Percentiles rank a stretch among this genome's conserved stretches.
Conservation (phyloP, 1,140 invertebrate species). For the Neoseiulus cucumeris region DNA sequence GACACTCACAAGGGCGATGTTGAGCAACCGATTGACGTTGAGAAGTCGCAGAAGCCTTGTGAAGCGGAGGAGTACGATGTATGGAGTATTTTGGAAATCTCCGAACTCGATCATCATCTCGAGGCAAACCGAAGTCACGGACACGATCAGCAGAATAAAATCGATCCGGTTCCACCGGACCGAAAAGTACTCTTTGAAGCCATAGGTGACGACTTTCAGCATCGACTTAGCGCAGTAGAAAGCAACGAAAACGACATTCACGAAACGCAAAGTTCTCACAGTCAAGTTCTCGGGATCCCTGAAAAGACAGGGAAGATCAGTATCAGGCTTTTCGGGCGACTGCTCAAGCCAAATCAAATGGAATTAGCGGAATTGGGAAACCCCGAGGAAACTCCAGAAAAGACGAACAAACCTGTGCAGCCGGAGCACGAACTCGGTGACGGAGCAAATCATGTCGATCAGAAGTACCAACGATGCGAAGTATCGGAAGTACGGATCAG, state of each 20-base stretch:
- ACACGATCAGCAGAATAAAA: constrained; percentile 21
- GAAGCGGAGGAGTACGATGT: constrained; percentile 1
- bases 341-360: too few species aligned
- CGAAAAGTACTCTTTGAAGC: not conserved
- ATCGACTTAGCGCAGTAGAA: not conserved
- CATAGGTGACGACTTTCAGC: not conserved
- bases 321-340: too few species aligned
- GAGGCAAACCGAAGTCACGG: constrained; percentile 14
- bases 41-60: constrained; percentile 15
- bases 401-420: not conserved
- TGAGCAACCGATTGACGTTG: constrained; percentile 18
- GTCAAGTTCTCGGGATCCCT: not conserved
- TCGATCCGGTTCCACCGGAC: constrained; percentile 24
- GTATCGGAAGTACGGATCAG: constrained; percentile 5
- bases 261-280: not conserved
- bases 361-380: too few species aligned
- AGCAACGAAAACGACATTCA: not conserved
- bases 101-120: constrained; percentile 22
- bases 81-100: not conserved
- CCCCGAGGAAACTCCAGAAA: too few species aligned
- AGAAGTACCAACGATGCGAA: not conserved
- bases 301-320: not conserved
- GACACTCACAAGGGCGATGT: not conserved
- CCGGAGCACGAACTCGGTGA: not conserved
- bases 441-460: constrained; percentile 4